Base-by-base conservation (phyloP, 1,140 invertebrate species). In the Cotesia typhae region DNA sequence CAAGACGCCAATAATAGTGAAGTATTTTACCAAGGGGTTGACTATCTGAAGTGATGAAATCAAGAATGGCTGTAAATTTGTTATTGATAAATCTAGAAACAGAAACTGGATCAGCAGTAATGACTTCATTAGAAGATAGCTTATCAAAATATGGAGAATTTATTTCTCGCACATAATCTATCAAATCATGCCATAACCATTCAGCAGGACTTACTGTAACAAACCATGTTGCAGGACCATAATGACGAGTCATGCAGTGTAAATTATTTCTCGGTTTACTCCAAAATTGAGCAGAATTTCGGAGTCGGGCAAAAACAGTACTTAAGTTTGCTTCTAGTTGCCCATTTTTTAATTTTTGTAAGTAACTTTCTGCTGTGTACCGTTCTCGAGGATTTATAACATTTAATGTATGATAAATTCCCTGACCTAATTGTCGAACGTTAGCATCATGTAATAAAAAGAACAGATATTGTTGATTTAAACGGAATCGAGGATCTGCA, bases 391-490 rank as follows among this genome's bases (percentile, higher is more conserved):
- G 70, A 76, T 81, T 81, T 2, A 71, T 72, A 17, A 81, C 64
- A 74, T 80, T 82, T 61, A 81, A 53, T 76, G 77, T 79, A 70
- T 82, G 76, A 76, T 67, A 82, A 66, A 82, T 82, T 38, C 81
- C 78, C 59, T 71, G 67, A 67, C 68, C 77, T 10, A 80, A 53
- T 72, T 80, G 75, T 28, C 79, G 74, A 57, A 51, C 36, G 38
- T 65, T 61, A 14, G 63, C 20, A 67, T 68, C 63, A 70, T 47
- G 53, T 53, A 57, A 28, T 68, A 67, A 41, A 57, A 28, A 71
- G n/a, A 72, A 76, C n/a, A 71, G n/a, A 70, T 69, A 72, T 67
- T 76, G 72, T n/a, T 59, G 37, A 61, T 74, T 70, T 6, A 72
- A 35, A 52, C 74, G 52, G 64, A 72, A 75, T 64, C 28, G 28